Conservation (phyloP, 1,140 invertebrate species). For the Drosophila santomea region DNA sequence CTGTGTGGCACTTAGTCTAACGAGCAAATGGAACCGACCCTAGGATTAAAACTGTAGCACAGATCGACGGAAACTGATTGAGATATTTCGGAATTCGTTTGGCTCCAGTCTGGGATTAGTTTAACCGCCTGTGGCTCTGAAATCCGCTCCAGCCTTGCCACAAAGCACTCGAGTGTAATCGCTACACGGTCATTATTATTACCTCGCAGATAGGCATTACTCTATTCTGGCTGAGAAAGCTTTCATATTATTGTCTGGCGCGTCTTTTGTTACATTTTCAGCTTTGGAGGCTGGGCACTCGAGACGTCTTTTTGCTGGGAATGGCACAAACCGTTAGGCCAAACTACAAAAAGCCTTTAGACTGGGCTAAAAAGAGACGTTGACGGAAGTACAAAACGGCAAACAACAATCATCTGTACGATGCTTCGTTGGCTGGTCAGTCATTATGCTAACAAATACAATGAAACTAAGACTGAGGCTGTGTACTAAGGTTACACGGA, state of each 20-base stretch:
- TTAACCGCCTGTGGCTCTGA: conserved; percentile 25
- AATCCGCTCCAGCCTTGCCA: conserved; percentile 18
- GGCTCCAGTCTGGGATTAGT: conserved; percentile 29
- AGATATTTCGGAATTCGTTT: conserved; percentile 49
- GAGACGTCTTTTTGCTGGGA: conserved; percentile 45
- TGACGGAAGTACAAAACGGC: conserved; percentile 79
- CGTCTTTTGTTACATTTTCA: conserved; percentile 78
- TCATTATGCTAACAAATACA: conserved; percentile 69
- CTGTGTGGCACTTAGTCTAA: conserved; percentile 50
- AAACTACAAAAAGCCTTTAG: conserved; percentile 24
- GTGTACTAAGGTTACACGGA: conserved; percentile 12
- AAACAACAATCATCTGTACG: conserved; percentile 70
- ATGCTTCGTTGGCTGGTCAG: conserved; percentile 33
- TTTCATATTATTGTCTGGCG: conserved; percentile 69
- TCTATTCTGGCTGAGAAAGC: conserved; percentile 61
- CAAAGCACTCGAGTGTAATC: conserved; percentile 74
- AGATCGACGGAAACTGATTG: conserved; percentile 53
- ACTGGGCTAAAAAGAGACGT: conserved; percentile 58
- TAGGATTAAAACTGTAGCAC: conserved; percentile 42
- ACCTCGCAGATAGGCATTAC: conserved; percentile 75
- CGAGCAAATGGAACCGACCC: conserved; percentile 43
- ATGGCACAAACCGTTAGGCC: conserved; percentile 66
- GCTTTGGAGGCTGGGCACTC: conserved; percentile 65
- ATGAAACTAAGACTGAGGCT: conserved; percentile 32
- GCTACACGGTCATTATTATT: conserved; percentile 81